phyloP scores from a whole-genome alignment of 53 echinoderm and acorn worm species.

The Pentamera pediparva region DNA sequence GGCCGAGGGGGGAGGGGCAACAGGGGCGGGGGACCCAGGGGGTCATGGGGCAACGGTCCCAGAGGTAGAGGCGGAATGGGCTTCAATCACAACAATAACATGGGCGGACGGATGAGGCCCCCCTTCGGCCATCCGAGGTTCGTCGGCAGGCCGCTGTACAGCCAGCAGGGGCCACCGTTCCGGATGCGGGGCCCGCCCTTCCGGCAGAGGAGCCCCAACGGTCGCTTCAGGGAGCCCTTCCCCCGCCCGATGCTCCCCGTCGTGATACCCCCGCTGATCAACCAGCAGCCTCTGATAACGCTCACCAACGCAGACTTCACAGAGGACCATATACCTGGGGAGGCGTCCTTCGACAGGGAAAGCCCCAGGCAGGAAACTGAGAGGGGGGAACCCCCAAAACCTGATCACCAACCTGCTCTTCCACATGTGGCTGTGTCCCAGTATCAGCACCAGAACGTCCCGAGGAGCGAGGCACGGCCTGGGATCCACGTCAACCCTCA shows the following conservation, averaged over 20 bases:
- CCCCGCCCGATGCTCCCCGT: neutral
- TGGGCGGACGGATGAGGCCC: too few relatives aligned
- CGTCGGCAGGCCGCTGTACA: too few relatives aligned
- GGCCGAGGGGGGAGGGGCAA: conserved; percentile 19
- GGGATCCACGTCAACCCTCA: conserved; percentile 87
- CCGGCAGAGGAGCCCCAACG: neutral
- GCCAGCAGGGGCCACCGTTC: neutral
- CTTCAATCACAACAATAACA: conserved; percentile 2
- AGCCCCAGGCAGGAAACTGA: neutral
- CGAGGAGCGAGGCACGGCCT: conserved; percentile 5
- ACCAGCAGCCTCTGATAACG: conserved; percentile 19
- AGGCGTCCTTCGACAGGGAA: neutral
- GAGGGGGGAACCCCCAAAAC: conserved; percentile 6
- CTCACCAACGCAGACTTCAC: conserved; percentile 28
- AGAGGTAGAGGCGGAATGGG: neutral
- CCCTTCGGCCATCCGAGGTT: too few relatives aligned
- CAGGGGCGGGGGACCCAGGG: neutral
- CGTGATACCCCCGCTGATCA: neutral
- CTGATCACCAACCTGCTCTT: neutral
- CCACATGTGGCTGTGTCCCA: neutral
- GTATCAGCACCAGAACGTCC: conserved; percentile 23
- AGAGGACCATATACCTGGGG: conserved; percentile 17
- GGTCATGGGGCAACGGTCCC: neutral
- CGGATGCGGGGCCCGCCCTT: neutral
- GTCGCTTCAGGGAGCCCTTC: neutral